Conservation (phyloP, 53 echinoderm and acorn worm species). For the Arbacia lixula region DNA sequence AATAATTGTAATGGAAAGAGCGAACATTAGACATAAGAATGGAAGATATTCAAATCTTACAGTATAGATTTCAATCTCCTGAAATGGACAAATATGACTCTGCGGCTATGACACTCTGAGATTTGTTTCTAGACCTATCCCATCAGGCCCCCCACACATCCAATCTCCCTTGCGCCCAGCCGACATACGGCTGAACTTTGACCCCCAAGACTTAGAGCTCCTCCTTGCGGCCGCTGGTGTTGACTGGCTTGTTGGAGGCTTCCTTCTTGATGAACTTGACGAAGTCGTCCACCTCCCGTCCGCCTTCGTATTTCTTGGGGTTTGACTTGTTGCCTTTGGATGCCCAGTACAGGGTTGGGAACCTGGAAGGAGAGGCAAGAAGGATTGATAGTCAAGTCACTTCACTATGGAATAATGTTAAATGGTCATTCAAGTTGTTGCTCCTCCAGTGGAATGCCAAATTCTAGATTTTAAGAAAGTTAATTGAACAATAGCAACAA, state of each 20-base stretch:
- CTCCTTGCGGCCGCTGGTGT: constrained; percentile 11
- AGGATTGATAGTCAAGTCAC: no score
- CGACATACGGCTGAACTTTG: neutral
- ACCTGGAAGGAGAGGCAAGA: constrained; percentile 71
- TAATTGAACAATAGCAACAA: no score
- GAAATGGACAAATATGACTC: no score
- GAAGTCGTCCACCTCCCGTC: constrained; percentile 85
- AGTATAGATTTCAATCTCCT: no score
- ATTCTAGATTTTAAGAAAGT: no score
- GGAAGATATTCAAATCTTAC: no score
- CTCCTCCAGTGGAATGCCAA: no score
- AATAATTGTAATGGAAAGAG: no score
- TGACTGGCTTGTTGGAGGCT: constrained; percentile 80
- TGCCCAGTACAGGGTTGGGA: constrained; percentile 97
- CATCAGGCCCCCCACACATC: neutral
- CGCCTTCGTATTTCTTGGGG: constrained; percentile 90
- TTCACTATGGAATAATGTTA: no score
- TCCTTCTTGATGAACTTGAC: constrained; percentile 86
- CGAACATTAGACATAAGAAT: no score
- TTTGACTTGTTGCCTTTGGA: constrained; percentile 66
- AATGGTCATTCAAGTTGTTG: no score
- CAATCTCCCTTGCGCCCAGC: neutral
- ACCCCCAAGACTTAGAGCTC: neutral
- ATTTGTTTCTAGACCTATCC: neutral
- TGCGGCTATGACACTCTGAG: no score